These are phyloP conservation scores for Drosophila barbarae DNA, from an alignment of 2,888 invertebrate genomes.

Conservation along the genomic window DNA sequence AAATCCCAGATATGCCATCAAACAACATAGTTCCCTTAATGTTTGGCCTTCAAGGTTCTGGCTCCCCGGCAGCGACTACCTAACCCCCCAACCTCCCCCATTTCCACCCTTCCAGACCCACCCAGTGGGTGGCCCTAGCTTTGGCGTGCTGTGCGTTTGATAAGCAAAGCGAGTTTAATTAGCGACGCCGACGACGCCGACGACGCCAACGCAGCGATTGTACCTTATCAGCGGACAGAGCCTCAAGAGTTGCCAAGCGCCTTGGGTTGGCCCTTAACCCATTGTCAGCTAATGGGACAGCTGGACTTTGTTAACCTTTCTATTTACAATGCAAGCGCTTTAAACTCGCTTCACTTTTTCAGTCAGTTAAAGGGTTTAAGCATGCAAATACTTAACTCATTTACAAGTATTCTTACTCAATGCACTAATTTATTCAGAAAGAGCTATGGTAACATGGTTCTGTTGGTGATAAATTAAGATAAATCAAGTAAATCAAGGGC, in stretches of 20 bases:
- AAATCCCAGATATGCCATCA: not conserved
- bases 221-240: conserved; percentile 34
- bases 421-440: not conserved
- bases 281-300: not conserved
- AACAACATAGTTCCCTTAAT: conserved; percentile 8
- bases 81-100: not conserved
- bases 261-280: conserved; percentile 18
- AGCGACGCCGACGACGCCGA: conserved; percentile 51
- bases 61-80: not conserved
- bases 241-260: conserved; percentile 53
- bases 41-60: conserved; percentile 18
- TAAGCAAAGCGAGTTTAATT: conserved; percentile 70
- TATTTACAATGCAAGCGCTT: not conserved
- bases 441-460: not conserved
- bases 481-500: not conserved
- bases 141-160: conserved; percentile 57
- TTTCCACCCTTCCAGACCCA: conserved; percentile 1
- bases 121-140: conserved; percentile 44
- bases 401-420: not conserved
- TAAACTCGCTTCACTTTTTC: not conserved
- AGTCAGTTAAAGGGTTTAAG: not conserved
- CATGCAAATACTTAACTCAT: not conserved
- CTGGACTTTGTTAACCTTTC: not conserved
- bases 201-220: conserved; percentile 25
- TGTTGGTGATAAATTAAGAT: not conserved